Base-by-base conservation (phyloP, 2,888 invertebrate species). In the Sarcophaga rosellei region DNA sequence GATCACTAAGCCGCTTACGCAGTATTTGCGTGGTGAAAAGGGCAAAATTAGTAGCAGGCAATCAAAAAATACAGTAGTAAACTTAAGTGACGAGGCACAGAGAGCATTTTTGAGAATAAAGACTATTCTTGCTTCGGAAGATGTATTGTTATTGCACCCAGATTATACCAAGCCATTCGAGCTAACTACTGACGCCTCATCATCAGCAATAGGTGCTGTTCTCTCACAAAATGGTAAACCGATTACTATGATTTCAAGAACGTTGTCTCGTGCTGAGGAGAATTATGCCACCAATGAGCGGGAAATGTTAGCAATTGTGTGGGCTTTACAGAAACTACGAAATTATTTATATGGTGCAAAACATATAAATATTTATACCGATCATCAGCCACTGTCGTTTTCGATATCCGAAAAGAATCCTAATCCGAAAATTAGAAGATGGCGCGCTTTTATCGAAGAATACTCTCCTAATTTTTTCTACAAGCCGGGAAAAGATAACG, bases 171-270 rank as follows among this genome's bases (percentile, higher is more conserved):
- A 74, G 47, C 74, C 85, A 23, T 88, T 87, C 65, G 81, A 87
- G 35, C 66, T 88, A 15, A 87, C 88, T n/a, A 85, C 88, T 0
- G 83, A 88, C 62, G 79, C 25, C 4, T 25, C 25, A 25, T 25
- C 25, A 25, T 25, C 25, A 25, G 25, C 5, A 25, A 25, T 25
- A 25, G 25, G 25, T 25, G 4, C 35, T 35, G 35, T 35, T 35
- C 35, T 35, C 35, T 35, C 35, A 35, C 35, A 35, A 8, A 35
- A 35, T 35, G 35, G 35, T 35, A 35, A 35, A 35, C 35, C 6
- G 6, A 35, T 77, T 15, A 69, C 69, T 0, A 59, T 77, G 77
- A 69, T 61, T 20, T 78, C 78, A 20, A 25, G 70, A 20, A 70
- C 62, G 12, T 59, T 78, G 17, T 68, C 61, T 44, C 12, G 61